Base-by-base conservation (phyloP, 2,113 vertebrate species). In the Archocentrus centrarchus region DNA sequence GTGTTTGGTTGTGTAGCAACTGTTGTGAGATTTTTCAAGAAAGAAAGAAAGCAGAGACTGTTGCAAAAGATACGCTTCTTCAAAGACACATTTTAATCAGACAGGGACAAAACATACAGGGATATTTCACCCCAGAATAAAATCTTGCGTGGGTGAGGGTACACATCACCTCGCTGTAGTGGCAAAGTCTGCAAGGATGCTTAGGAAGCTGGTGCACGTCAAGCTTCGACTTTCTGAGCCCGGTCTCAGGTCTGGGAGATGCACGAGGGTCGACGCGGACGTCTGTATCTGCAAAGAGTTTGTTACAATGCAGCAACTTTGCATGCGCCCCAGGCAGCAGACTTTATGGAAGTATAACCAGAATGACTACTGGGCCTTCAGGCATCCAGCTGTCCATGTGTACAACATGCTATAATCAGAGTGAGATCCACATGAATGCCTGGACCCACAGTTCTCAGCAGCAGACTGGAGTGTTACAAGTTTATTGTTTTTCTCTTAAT, bases 1-100 rank as follows among this genome's bases (percentile, higher is more conserved):
- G 24, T 82, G 62, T 70, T 73, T 85, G 79, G 60, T 80, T 77
- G 39, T 58, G 39, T 8, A 55, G 62, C 84, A 88, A 73, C 84
- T 30, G 14, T 27, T 55, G 11, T 50, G 22, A 68, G 44, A 57
- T 39, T 18, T 58, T 86, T 62, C 17, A 55, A 37, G n/a, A 24
- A 24, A 24, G 44, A 3, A 80, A 14, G 27, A 85, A 80, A 50
- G 62, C 2, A 5, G 20, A 32, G 3, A 57, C 64, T 8, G 35
- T 20, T 32, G 13, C n/a, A 62, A 11, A 7, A 47, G n/a, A 0
- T 5, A 2, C 15, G 20, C 55, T 32, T 22, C 58, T 47, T 77
- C 58, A 44, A 0, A 77, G 22, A 60, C 39, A 18, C 9, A 15
- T 59, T 79, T 9, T 17, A 27, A 39, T 10, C 39, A 66, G 22